These are phyloP conservation scores for Polypedilum pembai DNA, from an alignment of 1,140 invertebrate species.

Conservation along the genomic window DNA sequence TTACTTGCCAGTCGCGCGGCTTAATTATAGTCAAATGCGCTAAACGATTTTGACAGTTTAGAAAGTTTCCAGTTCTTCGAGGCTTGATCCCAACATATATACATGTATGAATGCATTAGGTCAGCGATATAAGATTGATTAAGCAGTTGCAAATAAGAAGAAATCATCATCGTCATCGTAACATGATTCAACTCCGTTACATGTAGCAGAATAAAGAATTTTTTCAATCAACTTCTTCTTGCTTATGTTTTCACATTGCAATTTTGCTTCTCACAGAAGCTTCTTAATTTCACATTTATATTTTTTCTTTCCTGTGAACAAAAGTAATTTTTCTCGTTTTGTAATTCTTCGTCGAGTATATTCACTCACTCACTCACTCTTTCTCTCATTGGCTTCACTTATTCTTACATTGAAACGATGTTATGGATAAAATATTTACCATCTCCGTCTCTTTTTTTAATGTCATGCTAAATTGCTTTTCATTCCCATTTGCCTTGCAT, in stretches of 20 bases:
- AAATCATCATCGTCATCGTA: not conserved
- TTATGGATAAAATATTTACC: slow-evolving; percentile 19
- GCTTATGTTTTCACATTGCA: not conserved
- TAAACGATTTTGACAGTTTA: slow-evolving; percentile 8
- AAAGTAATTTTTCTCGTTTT: slow-evolving; percentile 19
- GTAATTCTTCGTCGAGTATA: not conserved
- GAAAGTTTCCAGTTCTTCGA: not conserved
- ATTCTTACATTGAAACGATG: not conserved
- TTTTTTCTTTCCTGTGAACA: not conserved
- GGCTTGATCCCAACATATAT: not conserved
- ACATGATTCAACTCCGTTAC: slow-evolving; percentile 4
- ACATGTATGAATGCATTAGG: too few species aligned
- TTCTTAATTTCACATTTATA: slow-evolving; percentile 19
- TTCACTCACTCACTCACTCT: too few species aligned
- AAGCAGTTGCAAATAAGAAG: not conserved
- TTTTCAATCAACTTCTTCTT: slow-evolving; percentile 7
- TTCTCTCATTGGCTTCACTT: too few species aligned
- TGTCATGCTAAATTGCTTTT: slow-evolving; percentile 18
- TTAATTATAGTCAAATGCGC: slow-evolving; percentile 18
- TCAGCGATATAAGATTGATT: not conserved
- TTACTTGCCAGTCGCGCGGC: not conserved
- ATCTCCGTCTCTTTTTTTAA: slow-evolving; percentile 12
- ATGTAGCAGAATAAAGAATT: not conserved
- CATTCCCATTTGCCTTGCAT: slow-evolving; percentile 16
- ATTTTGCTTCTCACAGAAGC: slow-evolving; percentile 4